Evolutionary conservation across 2,888 invertebrate genomes (phyloP).

Genomic region (Reticulitermes lucifugus): DNA sequence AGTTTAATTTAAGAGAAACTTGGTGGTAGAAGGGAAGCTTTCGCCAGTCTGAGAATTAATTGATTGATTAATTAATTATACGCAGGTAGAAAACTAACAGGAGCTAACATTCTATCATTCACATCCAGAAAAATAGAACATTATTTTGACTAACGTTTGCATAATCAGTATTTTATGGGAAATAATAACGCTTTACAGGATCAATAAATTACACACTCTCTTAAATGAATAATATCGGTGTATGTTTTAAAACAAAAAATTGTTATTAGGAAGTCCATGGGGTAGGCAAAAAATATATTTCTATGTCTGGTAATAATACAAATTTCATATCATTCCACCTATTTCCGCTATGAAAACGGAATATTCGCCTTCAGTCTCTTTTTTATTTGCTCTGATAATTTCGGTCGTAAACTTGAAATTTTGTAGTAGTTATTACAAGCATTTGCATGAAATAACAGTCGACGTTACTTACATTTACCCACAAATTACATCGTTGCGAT

Average conservation of each 20-base stretch:
- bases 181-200: neutral
- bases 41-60: no score
- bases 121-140: no score
- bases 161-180: neutral
- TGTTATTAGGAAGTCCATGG: neutral
- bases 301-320: neutral
- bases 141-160: neutral
- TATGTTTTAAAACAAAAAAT: neutral
- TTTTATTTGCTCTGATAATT: constrained; percentile 16
- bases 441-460: neutral
- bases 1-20: no score
- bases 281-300: neutral
- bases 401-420: constrained; percentile 13
- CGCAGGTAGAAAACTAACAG: no score
- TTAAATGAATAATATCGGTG: no score
- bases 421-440: neutral
- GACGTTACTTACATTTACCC: neutral
- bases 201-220: neutral
- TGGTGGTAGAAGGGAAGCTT: no score
- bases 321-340: neutral
- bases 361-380: neutral
- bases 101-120: no score
- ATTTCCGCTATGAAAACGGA: neutral
- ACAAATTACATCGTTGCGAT: neutral
- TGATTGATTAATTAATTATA: no score